Base-by-base conservation (phyloP, 2,113 vertebrate species). In the Sialia sialis region DNA sequence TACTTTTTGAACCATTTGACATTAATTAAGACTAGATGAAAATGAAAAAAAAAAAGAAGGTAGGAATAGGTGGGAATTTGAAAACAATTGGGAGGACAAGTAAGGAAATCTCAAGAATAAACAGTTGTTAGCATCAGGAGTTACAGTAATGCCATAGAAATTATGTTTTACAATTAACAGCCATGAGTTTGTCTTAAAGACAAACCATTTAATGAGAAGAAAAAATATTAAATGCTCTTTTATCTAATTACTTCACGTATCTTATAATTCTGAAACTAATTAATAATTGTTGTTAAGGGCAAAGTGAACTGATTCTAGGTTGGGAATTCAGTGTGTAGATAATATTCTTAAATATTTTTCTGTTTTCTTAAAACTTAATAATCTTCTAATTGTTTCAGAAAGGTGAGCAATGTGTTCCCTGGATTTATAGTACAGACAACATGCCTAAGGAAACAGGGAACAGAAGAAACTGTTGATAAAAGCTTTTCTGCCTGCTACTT, bases 1-100 rank as follows among this genome's bases (percentile, higher is more conserved):
- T 39, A 59, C 43, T 91, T 89, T 93, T 44, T 63, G 90, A 96
- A 87, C 34, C 46, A 66, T 66, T 95, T 89, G 64, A 70, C 64
- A 83, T 73, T 83, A 80, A 88, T 94, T 89, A 99, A 98, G 98
- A 98, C 21, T 97, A 67, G 98, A 99, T 97, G 93, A 98, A 97
- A 89, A 98, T 98, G 97, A 98, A 98, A 94, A 97, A 98, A 60
- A 72, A 18, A 44, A n/a, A 59, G 86, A 96, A 29, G 97, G 97
- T 97, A 98, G 97, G 93, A 83, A 97, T 97, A 32, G 97, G 90
- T 77, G 86, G 97, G 30, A 97, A 97, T 59, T 97, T 89, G 56
- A 96, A 97, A 87, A 67, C 25, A 68, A 90, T 91, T 70, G 89
- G 96, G 16, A 97, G 96, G 0, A 97, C 98, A 23, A 96, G 95